These are phyloP conservation scores for Ochropleura plecta DNA, from an alignment of 2,888 invertebrate species.

Conservation along the genomic window DNA sequence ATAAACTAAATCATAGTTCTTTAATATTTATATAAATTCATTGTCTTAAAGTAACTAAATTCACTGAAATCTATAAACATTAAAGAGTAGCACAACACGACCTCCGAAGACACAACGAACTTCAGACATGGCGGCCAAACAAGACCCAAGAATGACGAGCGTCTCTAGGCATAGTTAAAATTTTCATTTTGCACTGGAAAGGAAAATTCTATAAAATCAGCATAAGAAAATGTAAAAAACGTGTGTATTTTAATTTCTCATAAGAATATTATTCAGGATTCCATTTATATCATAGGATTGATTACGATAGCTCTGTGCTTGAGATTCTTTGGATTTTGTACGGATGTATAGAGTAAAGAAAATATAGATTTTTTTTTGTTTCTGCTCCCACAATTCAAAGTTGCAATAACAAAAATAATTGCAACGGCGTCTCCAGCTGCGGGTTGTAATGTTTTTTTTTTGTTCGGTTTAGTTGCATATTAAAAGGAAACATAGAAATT, in stretches of 20 bases:
- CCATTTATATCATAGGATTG: slow-evolving; percentile 78
- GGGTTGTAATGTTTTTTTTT: not conserved
- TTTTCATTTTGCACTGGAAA: slow-evolving; percentile 84
- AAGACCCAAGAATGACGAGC: slow-evolving; percentile 86
- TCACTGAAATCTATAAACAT: slow-evolving; percentile 87
- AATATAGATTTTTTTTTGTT: slow-evolving; percentile 39
- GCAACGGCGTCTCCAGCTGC: not conserved
- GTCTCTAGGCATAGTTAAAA: slow-evolving; percentile 81
- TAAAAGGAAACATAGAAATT: no score
- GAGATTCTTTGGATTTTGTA: slow-evolving; percentile 59
- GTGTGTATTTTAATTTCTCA: slow-evolving; percentile 82
- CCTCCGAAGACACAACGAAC: slow-evolving; percentile 88
- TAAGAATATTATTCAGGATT: slow-evolving; percentile 82
- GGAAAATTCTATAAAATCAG: slow-evolving; percentile 85
- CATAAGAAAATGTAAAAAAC: slow-evolving; percentile 80
- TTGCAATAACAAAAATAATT: slow-evolving; percentile 41
- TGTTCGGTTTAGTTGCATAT: not conserved
- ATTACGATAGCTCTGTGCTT: slow-evolving; percentile 70
- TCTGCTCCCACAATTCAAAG: slow-evolving; percentile 34
- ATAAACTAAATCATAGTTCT: slow-evolving; percentile 81
- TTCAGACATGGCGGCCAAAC: slow-evolving; percentile 91
- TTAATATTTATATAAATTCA: slow-evolving; percentile 80
- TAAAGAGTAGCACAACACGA: slow-evolving; percentile 90
- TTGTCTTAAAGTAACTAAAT: slow-evolving; percentile 81
- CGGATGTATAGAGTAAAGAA: slow-evolving; percentile 50